Evolutionary conservation across 1,140 invertebrate genomes (phyloP), one percentile per base, ranked within the genome.

Genomic region (Melitaea cinxia): DNA sequence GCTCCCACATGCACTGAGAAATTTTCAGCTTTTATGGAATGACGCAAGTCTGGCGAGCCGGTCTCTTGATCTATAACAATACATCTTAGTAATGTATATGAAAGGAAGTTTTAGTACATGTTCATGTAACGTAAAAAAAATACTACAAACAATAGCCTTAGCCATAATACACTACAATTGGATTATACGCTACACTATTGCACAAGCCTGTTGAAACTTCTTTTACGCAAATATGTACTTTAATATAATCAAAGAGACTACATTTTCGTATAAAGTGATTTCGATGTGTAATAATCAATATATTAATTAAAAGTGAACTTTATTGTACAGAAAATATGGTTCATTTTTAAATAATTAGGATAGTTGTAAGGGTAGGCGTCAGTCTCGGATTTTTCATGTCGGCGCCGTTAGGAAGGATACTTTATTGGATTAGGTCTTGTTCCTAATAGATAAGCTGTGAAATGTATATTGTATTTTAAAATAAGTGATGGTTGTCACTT

Each of bases 401-500:
- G 35, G 19, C 39, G 60, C 17, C 28, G 24, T 19, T 39, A 53
- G 62, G 45, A 30, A 58, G 62, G 35, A 65, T 65, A 33, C 55
- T 10, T 65, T 53, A 65, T 65, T 65, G 33, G 62, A 65, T 65
- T 58, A 65, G 42, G 19, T 0, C n/a, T 19, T 52, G 62, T 45
- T 28, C 54, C 42, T 57, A 57, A 50, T 64, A 49, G 37, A 42
- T 17, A 7, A 33, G 30, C n/a, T 14, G 37, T 39, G 15, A 14
- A 24, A n/a, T 21, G 45, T 49, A 10, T 24, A 45, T 45, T 9
- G 7, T 15, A 39, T 39, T 15, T n/a, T n/a, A n/a, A n/a, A n/a
- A n/a, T n/a, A n/a, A n/a, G n/a, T n/a, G n/a, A n/a, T n/a, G n/a
- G n/a, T n/a, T n/a, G n/a, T n/a, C n/a, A n/a, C n/a, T n/a, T n/a